A percentile compares a stretch with the other conserved stretches of the same genome.
Evolutionary conservation across 2,797 vertebrate species (phyloP).

Genomic region (Merluccius polli): DNA sequence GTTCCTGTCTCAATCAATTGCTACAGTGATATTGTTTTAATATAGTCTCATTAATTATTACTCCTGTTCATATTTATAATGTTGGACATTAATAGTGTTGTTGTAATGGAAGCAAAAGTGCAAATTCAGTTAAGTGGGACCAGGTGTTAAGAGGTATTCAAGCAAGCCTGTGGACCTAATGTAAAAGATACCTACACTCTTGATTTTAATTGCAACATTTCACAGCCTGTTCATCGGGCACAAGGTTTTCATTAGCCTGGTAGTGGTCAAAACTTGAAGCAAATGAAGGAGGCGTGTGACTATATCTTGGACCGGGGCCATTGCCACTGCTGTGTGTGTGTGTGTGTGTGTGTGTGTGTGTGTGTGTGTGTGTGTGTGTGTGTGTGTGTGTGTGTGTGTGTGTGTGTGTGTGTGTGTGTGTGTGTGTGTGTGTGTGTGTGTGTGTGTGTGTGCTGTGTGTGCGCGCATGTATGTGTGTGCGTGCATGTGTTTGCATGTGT

Average conservation of each 20-base stretch:
- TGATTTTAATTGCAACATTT: constrained; percentile 63
- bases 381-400: not conserved
- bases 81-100: not conserved
- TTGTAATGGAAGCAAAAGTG: constrained; percentile 21
- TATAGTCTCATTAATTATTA: not conserved
- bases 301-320: constrained; percentile 46
- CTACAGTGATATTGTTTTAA: not conserved
- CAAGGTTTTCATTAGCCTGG: constrained; percentile 58
- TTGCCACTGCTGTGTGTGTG: constrained; percentile 4
- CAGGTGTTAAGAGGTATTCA: constrained; percentile 40
- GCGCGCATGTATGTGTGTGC: constrained; percentile 3
- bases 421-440: constrained; percentile 7
- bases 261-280: constrained; percentile 55
- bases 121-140: constrained; percentile 37
- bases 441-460: constrained; percentile 40
- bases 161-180: constrained; percentile 30
- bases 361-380: constrained; percentile 10
- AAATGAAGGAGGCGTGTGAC: constrained; percentile 60
- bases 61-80: not conserved
- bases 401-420: not conserved
- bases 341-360: constrained; percentile 9
- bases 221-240: constrained; percentile 52
- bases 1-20: not conserved
- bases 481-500: not conserved
- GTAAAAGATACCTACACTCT: constrained; percentile 50